Conservation (phyloP, 2,797 vertebrate species). For the Carapus acus region DNA sequence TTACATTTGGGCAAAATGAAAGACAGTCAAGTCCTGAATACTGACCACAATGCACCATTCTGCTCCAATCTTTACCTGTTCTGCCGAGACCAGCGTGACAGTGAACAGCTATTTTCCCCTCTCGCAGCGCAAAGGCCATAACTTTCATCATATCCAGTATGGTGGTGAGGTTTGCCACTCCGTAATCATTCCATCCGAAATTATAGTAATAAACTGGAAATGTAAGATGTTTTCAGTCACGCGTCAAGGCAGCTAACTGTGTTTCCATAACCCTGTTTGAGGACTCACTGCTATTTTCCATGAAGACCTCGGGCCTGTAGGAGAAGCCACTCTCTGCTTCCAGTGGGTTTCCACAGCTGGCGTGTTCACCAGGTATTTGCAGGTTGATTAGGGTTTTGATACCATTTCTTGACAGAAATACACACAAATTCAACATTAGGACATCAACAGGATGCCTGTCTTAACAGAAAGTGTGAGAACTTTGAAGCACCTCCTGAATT, state of each 20-base stretch:
- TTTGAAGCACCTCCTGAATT: slow-evolving; percentile 92
- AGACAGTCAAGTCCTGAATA: not conserved
- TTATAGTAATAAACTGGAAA: slow-evolving; percentile 97
- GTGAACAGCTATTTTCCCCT: slow-evolving; percentile 92
- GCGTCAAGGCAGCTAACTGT: not conserved
- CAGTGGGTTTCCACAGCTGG: slow-evolving; percentile 88
- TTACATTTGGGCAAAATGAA: not conserved
- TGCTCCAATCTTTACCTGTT: slow-evolving; percentile 77
- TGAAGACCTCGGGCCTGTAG: slow-evolving; percentile 90
- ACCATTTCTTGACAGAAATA: slow-evolving; percentile 69
- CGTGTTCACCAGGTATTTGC: slow-evolving; percentile 92
- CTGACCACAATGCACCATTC: not conserved
- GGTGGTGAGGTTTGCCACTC: slow-evolving; percentile 83
- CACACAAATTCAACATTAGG: slow-evolving; percentile 20
- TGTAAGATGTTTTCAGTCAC: slow-evolving; percentile 1
- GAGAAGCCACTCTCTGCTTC: slow-evolving; percentile 92
- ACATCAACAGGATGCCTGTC: too few species aligned
- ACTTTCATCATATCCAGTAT: slow-evolving; percentile 96
- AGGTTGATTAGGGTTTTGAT: slow-evolving; percentile 96
- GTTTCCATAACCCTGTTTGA: not conserved
- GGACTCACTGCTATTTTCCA: slow-evolving; percentile 91
- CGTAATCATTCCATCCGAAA: slow-evolving; percentile 95
- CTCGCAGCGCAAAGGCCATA: slow-evolving; percentile 90
- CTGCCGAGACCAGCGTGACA: slow-evolving; percentile 95
- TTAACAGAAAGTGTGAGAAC: too few species aligned